Percentiles rank a stretch among this genome's conserved stretches.
These are phyloP conservation scores for Nasonia vitripennis DNA, from an alignment of 1,140 invertebrate species.

Conservation along the genomic window DNA sequence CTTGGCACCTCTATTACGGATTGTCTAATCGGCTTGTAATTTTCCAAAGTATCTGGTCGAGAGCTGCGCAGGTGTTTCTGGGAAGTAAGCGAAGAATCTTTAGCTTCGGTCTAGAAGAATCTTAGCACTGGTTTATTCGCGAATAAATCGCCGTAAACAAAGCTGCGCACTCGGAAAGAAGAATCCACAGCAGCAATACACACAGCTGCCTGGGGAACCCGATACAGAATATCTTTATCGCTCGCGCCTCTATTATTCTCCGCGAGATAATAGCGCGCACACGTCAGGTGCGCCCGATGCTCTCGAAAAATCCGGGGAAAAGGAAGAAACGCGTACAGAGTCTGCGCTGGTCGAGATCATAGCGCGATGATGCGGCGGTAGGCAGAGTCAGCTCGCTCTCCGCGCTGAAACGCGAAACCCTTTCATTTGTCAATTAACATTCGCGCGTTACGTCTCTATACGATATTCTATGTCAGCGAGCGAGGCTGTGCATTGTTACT, in stretches of 20 bases:
- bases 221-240: conserved; percentile 49
- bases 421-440: conserved; percentile 50
- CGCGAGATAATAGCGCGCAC: conserved; percentile 35
- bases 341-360: conserved; percentile 22
- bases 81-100: background rate
- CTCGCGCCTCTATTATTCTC: conserved; percentile 43
- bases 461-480: background rate
- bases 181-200: background rate
- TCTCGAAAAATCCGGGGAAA: conserved; percentile 15
- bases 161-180: background rate
- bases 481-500: background rate
- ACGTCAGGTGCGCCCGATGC: conserved; percentile 19
- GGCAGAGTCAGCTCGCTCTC: background rate
- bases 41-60: background rate
- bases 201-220: background rate
- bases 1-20: background rate
- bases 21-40: conserved; percentile 21
- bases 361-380: background rate
- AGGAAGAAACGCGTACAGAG: background rate
- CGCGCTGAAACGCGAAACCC: conserved; percentile 27
- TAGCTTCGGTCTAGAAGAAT: too few relatives aligned
- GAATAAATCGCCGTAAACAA: background rate
- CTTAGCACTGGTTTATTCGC: too few relatives aligned
- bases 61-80: background rate
- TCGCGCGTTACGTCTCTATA: conserved; percentile 33